Conservation (phyloP, 2,888 invertebrate species). For the Chrysolina americana region DNA sequence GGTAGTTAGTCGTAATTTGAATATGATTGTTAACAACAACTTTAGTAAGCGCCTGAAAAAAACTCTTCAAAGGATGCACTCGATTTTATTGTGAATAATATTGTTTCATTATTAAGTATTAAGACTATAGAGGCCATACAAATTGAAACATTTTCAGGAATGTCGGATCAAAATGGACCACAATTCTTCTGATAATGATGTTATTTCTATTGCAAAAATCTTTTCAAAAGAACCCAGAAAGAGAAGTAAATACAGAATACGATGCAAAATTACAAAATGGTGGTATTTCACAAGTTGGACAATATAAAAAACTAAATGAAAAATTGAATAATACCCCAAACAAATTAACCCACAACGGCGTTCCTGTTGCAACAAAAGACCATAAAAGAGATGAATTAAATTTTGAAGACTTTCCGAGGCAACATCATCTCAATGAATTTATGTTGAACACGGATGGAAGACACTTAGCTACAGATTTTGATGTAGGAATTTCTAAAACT, state of each 20-base stretch:
- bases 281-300: not conserved
- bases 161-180: not conserved
- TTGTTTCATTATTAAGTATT: no score
- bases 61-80: no score
- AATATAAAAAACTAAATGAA: not conserved
- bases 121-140: no score
- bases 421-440: not conserved
- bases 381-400: not conserved
- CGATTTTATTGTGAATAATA: no score
- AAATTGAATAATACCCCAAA: not conserved
- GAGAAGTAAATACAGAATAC: not conserved
- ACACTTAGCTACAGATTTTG: not conserved
- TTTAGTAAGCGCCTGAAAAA: no score
- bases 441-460: not conserved
- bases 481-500: conserved; percentile 59
- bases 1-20: no score
- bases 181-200: not conserved
- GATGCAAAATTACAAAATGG: not conserved
- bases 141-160: not conserved
- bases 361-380: not conserved
- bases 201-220: not conserved
- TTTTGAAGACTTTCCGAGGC: not conserved
- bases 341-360: not conserved
- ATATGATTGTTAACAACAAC: no score
- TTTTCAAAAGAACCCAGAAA: not conserved